Base-by-base conservation (phyloP, 2,888 invertebrate species). In the Conus canariensis region DNA sequence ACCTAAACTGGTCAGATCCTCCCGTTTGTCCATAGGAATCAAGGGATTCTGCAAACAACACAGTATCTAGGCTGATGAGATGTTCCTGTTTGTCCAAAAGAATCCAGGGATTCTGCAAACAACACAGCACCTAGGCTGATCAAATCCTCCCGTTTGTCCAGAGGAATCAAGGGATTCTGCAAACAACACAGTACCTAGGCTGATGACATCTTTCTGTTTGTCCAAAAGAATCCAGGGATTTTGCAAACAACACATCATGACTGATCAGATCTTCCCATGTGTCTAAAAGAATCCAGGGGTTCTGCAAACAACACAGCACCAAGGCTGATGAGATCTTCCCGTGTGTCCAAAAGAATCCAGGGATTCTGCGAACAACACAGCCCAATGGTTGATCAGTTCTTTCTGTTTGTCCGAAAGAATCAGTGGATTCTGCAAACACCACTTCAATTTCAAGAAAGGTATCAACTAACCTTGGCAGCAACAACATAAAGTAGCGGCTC, bases 361-460 rank as follows among this genome's bases (percentile, higher is more conserved):
- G 60, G 60, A 7, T 64, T 64, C 10, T 64, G 60, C 60, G 2
- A 10, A 64, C 60, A 64, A 64, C 16, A 64, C 60, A 64, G 10
- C 60, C 6, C 60, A 0, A 64, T 7, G 16, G 60, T 1, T 64
- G 16, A 6, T 64, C 2, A 16, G 60, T 1, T 64, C 60, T 64
- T 14, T 64, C 60, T 16, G 60, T 64, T 64, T 14, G 60, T 64
- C 60, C 16, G 60, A 16, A 64, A 64, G 60, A 0, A 97, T 97
- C 94, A 97, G 97, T 95, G 99, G 99, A 0, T 98, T 98, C 95
- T 98, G 97, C 0, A 99, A 98, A 0, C 98, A 98, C 95, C 99
- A 98, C 45, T 45, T 45, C 45, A 45, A 45, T 45, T 45, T 45
- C 45, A 45, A 45, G 45, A 45, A 45, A 45, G 45, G 45, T 45